Evolutionary conservation across 2,113 vertebrate species (phyloP), one percentile per base, ranked within the genome.

Genomic region (Vulpes ferrilata): DNA sequence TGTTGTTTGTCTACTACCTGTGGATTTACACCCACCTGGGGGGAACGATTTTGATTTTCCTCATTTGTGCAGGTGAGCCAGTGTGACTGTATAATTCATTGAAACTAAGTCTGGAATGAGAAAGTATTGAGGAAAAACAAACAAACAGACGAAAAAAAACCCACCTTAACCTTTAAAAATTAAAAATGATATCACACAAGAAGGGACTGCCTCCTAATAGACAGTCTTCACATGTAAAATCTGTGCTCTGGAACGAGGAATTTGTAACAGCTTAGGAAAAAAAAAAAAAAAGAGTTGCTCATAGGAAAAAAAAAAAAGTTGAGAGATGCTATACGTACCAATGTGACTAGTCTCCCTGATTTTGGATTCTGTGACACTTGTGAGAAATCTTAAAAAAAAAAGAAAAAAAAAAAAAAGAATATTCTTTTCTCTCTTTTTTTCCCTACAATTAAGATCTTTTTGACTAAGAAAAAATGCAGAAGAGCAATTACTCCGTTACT

Each of bases 391-490:
- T n/a, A n/a, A n/a, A n/a, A n/a, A n/a, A n/a, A n/a, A n/a, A 65
- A 84, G 64, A 89, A 35, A 87, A 51, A 38, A 20, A 76, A 93
- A 84, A 51, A 38, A 20, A 93, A 84, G 20, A 88, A 73, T 74
- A 13, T 88, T 17, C 6, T 65, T n/a, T 95, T 94, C 7, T 69
- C 25, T 74, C 35, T 25, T 48, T 57, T 62, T 93, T 73, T 67
- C 25, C 57, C 82, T 88, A 74, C 87, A 79, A 30, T 96, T 73
- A 90, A 88, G 38, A 79, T 95, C 27, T 80, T 95, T 93, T 93
- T 88, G 82, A 90, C 69, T 81, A 85, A 79, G 59, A 96, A 96
- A 94, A 97, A 97, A 73, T 94, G 80, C 78, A 96, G 81, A 95
- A 90, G 62, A 90, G 93, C 93, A 95, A 88, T 97, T 98, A 91